Evolutionary conservation across 1,140 invertebrate genomes (phyloP).

Genomic region (Lethrus apterus): DNA sequence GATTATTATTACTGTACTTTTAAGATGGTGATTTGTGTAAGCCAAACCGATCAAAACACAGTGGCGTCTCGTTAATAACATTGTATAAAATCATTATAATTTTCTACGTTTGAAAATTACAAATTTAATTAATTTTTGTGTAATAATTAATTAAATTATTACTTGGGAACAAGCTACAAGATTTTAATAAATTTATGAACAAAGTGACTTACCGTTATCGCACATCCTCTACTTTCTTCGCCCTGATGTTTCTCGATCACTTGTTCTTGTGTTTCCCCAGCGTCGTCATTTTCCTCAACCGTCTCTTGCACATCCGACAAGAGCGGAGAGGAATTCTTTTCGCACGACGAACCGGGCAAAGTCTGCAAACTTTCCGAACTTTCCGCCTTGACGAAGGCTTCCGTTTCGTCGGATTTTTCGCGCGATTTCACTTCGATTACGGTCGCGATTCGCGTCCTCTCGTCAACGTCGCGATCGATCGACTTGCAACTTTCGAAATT

Average conservation of each 20-base stretch:
- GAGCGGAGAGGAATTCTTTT: conserved; percentile 22
- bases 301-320: conserved; percentile 28
- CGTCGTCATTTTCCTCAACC: conserved; percentile 22
- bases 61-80: too few relatives aligned
- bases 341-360: neutral
- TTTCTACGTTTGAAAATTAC: too few relatives aligned
- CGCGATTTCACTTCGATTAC: conserved; percentile 11
- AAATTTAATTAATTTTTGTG: too few relatives aligned
- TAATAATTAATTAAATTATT: too few relatives aligned
- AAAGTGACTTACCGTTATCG: conserved; percentile 4
- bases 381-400: conserved; percentile 12
- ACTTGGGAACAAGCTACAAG: too few relatives aligned
- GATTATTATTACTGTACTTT: conserved; percentile 14
- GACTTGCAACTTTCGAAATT: conserved; percentile 25
- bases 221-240: neutral
- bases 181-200: too few relatives aligned
- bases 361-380: conserved; percentile 8
- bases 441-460: conserved; percentile 4
- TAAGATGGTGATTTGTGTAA: too few relatives aligned
- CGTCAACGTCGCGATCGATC: neutral
- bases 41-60: too few relatives aligned
- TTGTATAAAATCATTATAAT: too few relatives aligned
- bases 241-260: neutral
- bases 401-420: conserved; percentile 3
- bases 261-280: neutral